A percentile compares a stretch with the other conserved stretches of the same genome.
phyloP scores from a whole-genome alignment of 2,888 invertebrate species.

The Mactromeris polynyma region DNA sequence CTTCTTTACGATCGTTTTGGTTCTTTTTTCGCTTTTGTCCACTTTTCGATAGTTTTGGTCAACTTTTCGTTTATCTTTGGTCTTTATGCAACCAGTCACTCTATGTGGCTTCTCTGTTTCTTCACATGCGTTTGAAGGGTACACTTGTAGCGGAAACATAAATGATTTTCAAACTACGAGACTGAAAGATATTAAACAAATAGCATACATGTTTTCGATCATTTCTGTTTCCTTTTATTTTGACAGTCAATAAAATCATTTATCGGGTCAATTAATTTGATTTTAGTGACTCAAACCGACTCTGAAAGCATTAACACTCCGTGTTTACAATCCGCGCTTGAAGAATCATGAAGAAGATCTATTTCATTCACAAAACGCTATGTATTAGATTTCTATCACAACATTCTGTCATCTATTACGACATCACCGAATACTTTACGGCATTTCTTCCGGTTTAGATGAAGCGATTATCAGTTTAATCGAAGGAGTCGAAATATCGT shows the following conservation, averaged over 20 bases:
- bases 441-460: slow-evolving; percentile 50
- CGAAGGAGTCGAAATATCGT: slow-evolving; percentile 49
- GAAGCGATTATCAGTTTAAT: slow-evolving; percentile 45
- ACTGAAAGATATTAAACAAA: too few species aligned
- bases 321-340: background rate
- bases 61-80: too few species aligned
- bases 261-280: background rate
- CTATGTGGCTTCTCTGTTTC: too few species aligned
- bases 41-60: too few species aligned
- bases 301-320: background rate
- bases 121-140: too few species aligned
- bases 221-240: background rate
- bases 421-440: slow-evolving; percentile 41
- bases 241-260: background rate
- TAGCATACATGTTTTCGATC: background rate
- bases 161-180: too few species aligned
- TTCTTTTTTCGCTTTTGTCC: too few species aligned
- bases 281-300: background rate
- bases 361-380: slow-evolving; percentile 23
- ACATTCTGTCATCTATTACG: slow-evolving; percentile 39
- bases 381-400: background rate
- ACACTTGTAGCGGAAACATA: too few species aligned
- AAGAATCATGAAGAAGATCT: background rate
- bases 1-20: too few species aligned
- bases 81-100: too few species aligned